A percentile compares a stretch with the other conserved stretches of the same genome.
Conservation (phyloP, 2,888 invertebrate genomes). For the Cataglyphis cursor region DNA sequence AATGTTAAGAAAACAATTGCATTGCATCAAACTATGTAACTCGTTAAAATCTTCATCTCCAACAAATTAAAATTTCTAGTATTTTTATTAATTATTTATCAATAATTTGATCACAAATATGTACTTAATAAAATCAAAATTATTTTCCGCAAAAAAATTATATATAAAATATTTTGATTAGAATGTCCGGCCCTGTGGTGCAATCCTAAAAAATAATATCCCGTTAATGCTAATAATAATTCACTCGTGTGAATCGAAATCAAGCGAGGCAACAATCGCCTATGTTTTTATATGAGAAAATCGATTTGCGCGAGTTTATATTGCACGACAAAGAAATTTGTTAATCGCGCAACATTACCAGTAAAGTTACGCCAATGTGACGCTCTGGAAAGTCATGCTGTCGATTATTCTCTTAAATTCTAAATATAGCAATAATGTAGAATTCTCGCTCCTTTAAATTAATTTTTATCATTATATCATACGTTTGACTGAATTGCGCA, state of each 20-base stretch:
- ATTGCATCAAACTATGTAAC: neutral
- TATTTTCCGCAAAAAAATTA: neutral
- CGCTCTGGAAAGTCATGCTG: conserved; percentile 46
- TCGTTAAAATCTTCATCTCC: conserved; percentile 15
- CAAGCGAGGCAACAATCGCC: neutral
- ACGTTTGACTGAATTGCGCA: neutral
- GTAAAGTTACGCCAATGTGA: conserved; percentile 15
- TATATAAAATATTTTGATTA: conserved; percentile 8
- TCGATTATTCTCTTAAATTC: conserved; percentile 31
- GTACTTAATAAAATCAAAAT: conserved; percentile 14
- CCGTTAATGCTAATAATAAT: conserved; percentile 18
- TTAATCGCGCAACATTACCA: conserved; percentile 39
- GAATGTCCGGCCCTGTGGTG: conserved; percentile 9
- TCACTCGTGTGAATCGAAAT: conserved; percentile 22
- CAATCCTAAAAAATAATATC: neutral
- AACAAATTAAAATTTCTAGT: neutral
- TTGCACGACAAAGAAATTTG: conserved; percentile 15
- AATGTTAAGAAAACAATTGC: neutral
- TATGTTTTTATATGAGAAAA: conserved; percentile 35
- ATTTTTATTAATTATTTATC: conserved; percentile 1
- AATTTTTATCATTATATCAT: neutral
- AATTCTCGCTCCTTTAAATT: neutral
- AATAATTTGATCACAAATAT: conserved; percentile 1
- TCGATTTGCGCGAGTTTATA: conserved; percentile 6
- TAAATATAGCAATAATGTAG: conserved; percentile 38